A percentile compares a stretch with the other conserved stretches of the same genome.
Evolutionary conservation across 2,888 invertebrate genomes (phyloP).

Genomic region (Caenorhabditis sulstoni): DNA sequence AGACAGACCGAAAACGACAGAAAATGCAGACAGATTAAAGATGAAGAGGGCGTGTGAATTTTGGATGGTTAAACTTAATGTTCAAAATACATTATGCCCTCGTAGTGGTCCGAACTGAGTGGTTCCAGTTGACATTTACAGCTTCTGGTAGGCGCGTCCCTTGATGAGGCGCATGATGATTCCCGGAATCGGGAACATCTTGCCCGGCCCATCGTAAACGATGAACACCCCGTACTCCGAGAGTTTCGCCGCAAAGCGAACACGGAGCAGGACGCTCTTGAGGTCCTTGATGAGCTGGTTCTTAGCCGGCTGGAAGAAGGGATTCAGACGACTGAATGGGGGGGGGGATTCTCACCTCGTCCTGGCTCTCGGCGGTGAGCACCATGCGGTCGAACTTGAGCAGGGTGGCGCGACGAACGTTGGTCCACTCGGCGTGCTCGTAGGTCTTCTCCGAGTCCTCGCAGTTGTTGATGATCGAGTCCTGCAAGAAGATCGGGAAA

Average conservation of each 20-base stretch:
- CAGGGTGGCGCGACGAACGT: slow-evolving; percentile 15
- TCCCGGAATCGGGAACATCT: slow-evolving; percentile 31
- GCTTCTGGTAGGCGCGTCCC: slow-evolving; percentile 10
- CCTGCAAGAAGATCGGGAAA: neutral
- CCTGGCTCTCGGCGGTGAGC: slow-evolving; percentile 11
- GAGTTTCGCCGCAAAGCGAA: slow-evolving; percentile 15
- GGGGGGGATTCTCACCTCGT: slow-evolving; percentile 11
- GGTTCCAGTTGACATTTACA: neutral
- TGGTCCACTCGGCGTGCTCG: slow-evolving; percentile 21
- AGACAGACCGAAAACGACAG: no score
- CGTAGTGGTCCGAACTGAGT: no score
- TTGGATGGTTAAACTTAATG: no score
- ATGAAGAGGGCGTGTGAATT: no score
- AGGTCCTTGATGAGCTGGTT: neutral
- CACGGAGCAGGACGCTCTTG: slow-evolving; percentile 4
- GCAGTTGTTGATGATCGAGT: neutral
- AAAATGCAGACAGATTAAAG: no score
- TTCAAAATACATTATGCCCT: neutral
- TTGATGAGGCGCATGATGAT: slow-evolving; percentile 7
- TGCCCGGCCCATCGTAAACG: slow-evolving; percentile 38
- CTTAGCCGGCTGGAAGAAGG: no score
- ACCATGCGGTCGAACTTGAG: slow-evolving; percentile 26
- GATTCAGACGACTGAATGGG: neutral
- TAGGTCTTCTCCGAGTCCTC: slow-evolving; percentile 3
- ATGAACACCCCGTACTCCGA: slow-evolving; percentile 22